Conservation (phyloP, 2,888 invertebrate genomes). For the Agonopterix subpropinquella region DNA sequence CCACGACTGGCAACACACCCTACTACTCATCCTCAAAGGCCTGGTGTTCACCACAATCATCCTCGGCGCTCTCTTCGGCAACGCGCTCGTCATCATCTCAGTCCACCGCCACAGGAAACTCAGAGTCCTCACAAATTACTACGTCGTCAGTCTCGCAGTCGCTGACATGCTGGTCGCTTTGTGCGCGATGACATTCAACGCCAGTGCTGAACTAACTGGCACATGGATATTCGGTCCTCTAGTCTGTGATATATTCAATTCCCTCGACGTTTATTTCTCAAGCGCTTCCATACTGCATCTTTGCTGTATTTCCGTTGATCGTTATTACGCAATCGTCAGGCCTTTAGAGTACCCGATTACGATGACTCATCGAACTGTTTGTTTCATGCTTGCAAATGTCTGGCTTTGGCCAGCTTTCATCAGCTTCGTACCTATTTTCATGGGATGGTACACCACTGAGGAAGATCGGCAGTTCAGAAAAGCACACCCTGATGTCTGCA, state of each 20-base stretch:
- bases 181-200: slow-evolving; percentile 95
- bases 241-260: slow-evolving; percentile 97
- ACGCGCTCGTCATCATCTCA: slow-evolving; percentile 91
- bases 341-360: slow-evolving; percentile 94
- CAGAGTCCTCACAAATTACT: slow-evolving; percentile 94
- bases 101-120: slow-evolving; percentile 88
- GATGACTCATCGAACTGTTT: slow-evolving; percentile 89
- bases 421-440: slow-evolving; percentile 95
- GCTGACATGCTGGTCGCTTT: slow-evolving; percentile 95
- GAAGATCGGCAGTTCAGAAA: slow-evolving; percentile 81
- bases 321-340: slow-evolving; percentile 93
- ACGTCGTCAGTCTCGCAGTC: slow-evolving; percentile 95
- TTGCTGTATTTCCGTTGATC: slow-evolving; percentile 95
- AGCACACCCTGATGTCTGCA: slow-evolving; percentile 84
- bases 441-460: slow-evolving; percentile 95
- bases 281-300: slow-evolving; percentile 94
- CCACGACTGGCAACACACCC: slow-evolving; percentile 55
- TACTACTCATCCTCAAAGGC: slow-evolving; percentile 81
- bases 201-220: slow-evolving; percentile 88
- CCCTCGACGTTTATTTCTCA: slow-evolving; percentile 94
- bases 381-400: slow-evolving; percentile 89
- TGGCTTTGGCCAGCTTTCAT: slow-evolving; percentile 96
- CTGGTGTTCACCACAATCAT: slow-evolving; percentile 91
- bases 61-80: slow-evolving; percentile 91
- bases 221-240: slow-evolving; percentile 93